Evolutionary conservation across 92 coral and sea anemone genomes (phyloP).

Genomic region (Porites cylindrica): DNA sequence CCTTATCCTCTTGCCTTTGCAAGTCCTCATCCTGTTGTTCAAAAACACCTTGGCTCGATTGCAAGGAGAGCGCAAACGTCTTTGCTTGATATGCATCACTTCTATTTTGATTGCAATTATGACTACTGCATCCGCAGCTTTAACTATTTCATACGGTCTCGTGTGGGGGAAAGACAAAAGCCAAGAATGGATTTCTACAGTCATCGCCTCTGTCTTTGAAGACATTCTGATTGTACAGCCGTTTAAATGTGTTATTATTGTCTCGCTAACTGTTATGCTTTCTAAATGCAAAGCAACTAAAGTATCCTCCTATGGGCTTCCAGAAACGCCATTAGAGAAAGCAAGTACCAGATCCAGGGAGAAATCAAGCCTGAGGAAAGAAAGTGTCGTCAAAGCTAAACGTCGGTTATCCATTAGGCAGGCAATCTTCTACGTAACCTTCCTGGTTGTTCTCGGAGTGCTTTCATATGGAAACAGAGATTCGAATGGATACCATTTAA

Average conservation of each 20-base stretch:
- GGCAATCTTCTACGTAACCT: constrained; percentile 57
- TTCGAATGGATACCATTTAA: constrained; percentile 54
- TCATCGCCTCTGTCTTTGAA: constrained; percentile 68
- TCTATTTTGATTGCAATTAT: constrained; percentile 47
- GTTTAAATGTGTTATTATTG: constrained; percentile 60
- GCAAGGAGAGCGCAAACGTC: constrained; percentile 11
- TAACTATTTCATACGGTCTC: constrained; percentile 67
- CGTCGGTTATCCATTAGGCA: neutral
- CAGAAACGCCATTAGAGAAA: neutral
- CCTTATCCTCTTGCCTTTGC: constrained; percentile 64
- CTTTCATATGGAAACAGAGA: constrained; percentile 71
- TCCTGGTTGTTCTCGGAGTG: constrained; percentile 73
- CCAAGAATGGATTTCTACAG: constrained; percentile 76
- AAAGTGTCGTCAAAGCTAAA: neutral
- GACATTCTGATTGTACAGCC: constrained; percentile 71
- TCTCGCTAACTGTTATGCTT: constrained; percentile 53
- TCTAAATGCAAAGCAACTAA: neutral
- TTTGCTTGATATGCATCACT: constrained; percentile 47
- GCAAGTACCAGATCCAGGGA: neutral
- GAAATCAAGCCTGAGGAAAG: neutral
- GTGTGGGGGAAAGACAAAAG: constrained; percentile 76
- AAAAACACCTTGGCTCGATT: constrained; percentile 36
- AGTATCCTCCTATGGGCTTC: neutral
- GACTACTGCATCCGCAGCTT: constrained; percentile 49
- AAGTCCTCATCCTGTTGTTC: constrained; percentile 58